Evolutionary conservation across 2,888 invertebrate genomes (phyloP).

Genomic region (Lithosia quadra): DNA sequence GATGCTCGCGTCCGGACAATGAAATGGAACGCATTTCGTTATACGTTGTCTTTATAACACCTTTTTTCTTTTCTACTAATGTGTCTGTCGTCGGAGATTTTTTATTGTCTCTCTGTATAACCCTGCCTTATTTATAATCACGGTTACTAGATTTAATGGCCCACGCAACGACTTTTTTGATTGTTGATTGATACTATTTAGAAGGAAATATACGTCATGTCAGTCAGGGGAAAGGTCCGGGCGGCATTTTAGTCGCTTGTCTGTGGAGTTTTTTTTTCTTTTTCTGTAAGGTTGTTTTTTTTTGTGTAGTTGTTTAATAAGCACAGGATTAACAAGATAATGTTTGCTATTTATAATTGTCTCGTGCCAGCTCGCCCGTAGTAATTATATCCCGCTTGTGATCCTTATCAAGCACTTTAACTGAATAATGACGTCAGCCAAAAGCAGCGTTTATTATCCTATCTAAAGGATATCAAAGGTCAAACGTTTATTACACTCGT

Average conservation of each 20-base stretch:
- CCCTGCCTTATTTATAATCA: slow-evolving; percentile 22
- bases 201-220: background rate
- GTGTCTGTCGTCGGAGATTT: slow-evolving; percentile 30
- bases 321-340: background rate
- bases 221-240: background rate
- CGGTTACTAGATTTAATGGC: slow-evolving; percentile 14
- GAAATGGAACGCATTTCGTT: slow-evolving; percentile 54
- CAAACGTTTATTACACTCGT: slow-evolving; percentile 15
- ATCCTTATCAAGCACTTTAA: slow-evolving; percentile 15
- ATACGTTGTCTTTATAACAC: slow-evolving; percentile 42
- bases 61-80: slow-evolving; percentile 43
- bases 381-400: background rate
- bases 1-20: slow-evolving; percentile 53
- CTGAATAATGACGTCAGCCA: slow-evolving; percentile 40
- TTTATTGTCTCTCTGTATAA: slow-evolving; percentile 33
- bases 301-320: background rate
- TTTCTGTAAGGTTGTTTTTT: background rate
- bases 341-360: background rate
- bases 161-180: slow-evolving; percentile 2
- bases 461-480: slow-evolving; percentile 50
- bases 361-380: background rate
- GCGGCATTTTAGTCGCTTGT: background rate
- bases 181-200: slow-evolving; percentile 9
- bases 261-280: background rate
- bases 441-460: slow-evolving; percentile 34